Conservation (phyloP, 2,888 invertebrate species). For the Melinopterus prodromus region DNA sequence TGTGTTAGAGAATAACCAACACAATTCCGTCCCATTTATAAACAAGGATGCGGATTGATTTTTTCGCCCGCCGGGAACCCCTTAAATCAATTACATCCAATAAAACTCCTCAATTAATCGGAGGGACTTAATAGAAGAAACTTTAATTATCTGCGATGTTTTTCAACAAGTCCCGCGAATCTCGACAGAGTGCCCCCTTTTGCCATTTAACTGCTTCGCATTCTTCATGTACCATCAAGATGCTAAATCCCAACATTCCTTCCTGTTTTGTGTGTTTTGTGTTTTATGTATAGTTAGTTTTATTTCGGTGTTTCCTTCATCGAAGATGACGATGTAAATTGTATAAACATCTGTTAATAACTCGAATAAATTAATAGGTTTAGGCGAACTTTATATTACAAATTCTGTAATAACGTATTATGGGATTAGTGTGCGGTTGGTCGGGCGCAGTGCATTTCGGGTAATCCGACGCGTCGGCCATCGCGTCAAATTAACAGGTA, state of each 20-base stretch:
- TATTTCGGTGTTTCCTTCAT: no score
- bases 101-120: conserved; percentile 16
- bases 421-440: not conserved
- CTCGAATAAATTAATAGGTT: not conserved
- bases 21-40: not conserved
- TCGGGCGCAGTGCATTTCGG: not conserved
- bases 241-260: no score
- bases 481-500: not conserved
- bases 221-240: no score
- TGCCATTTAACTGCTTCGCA: no score
- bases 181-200: no score
- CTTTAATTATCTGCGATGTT: no score
- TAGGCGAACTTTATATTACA: not conserved
- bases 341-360: not conserved
- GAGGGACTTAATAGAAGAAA: no score
- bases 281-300: no score
- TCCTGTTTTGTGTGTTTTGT: no score
- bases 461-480: not conserved
- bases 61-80: conserved; percentile 9
- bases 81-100: conserved; percentile 15
- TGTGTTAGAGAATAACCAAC: not conserved
- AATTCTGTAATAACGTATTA: not conserved
- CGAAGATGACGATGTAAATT: no score
- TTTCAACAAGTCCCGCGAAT: no score
- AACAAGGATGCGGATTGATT: conserved; percentile 17